These are phyloP conservation scores for Anarsia innoxiella DNA, from an alignment of 2,888 invertebrate genomes.

Conservation along the genomic window DNA sequence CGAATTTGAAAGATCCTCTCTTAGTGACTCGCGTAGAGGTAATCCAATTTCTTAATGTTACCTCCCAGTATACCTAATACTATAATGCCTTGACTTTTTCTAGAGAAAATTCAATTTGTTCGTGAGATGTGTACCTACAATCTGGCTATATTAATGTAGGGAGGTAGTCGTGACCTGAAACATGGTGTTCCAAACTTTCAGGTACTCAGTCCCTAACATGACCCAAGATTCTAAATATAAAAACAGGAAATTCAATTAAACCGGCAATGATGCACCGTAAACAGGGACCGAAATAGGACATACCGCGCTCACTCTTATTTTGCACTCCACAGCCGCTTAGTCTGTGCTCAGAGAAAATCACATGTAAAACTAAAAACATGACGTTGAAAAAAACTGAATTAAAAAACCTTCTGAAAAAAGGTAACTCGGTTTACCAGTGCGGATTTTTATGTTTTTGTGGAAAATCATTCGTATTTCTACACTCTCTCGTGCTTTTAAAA, in stretches of 20 bases:
- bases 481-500: slow-evolving; percentile 26
- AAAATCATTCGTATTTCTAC: no score
- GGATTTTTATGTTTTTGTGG: slow-evolving; percentile 27
- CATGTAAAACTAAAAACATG: slow-evolving; percentile 30
- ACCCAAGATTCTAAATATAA: slow-evolving; percentile 52
- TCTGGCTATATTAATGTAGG: no score
- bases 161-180: no score
- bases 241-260: slow-evolving; percentile 72
- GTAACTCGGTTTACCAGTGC: slow-evolving; percentile 32
- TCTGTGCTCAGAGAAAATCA: slow-evolving; percentile 22
- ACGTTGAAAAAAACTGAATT: slow-evolving; percentile 44
- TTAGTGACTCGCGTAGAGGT: no score
- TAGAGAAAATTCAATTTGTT: no score
- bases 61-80: no score
- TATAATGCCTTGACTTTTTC: no score
- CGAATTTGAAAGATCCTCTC: no score
- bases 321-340: slow-evolving; percentile 33
- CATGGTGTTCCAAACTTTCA: neutral
- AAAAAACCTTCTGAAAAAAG: slow-evolving; percentile 43
- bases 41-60: no score
- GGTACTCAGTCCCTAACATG: slow-evolving; percentile 20
- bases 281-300: slow-evolving; percentile 66
- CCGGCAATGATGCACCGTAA: slow-evolving; percentile 60
- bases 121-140: no score
- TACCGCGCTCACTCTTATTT: slow-evolving; percentile 52